Evolutionary conservation across 2,797 vertebrate genomes (phyloP).

Genomic region (Clangula hyemalis): DNA sequence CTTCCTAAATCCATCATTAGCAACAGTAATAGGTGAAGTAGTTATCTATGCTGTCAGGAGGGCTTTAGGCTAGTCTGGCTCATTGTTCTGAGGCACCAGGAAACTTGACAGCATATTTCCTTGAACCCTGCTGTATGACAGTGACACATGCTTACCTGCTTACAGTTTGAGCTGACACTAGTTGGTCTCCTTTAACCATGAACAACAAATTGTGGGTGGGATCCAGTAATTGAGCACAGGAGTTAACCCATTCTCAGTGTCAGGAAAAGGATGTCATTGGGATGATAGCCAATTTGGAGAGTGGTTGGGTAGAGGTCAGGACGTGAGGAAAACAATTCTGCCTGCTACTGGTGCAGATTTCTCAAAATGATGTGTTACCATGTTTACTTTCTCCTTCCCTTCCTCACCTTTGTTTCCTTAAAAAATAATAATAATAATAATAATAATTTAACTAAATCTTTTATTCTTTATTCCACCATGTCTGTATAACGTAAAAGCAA

Average conservation of each 20-base stretch:
- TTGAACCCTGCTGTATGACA: not conserved
- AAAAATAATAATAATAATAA: no score
- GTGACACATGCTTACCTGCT: not conserved
- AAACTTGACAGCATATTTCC: not conserved
- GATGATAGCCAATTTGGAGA: not conserved
- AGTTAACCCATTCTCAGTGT: not conserved
- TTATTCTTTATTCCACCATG: not conserved
- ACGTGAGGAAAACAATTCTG: not conserved
- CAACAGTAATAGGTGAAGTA: not conserved
- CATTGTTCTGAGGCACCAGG: not conserved
- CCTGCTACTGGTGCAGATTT: not conserved
- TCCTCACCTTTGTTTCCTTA: not conserved
- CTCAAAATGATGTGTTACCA: not conserved
- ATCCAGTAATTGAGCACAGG: not conserved
- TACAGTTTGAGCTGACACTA: not conserved
- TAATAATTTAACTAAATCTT: not conserved
- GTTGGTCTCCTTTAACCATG: not conserved
- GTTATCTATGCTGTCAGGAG: not conserved
- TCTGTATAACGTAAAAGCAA: not conserved
- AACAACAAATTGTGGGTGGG: not conserved
- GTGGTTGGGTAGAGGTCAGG: not conserved
- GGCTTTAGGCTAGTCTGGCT: not conserved
- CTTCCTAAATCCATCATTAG: not conserved
- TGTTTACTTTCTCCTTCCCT: not conserved
- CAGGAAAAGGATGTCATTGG: not conserved